Evolutionary conservation across 1,140 invertebrate species (phyloP).

Genomic region (Globodera rostochiensis): DNA sequence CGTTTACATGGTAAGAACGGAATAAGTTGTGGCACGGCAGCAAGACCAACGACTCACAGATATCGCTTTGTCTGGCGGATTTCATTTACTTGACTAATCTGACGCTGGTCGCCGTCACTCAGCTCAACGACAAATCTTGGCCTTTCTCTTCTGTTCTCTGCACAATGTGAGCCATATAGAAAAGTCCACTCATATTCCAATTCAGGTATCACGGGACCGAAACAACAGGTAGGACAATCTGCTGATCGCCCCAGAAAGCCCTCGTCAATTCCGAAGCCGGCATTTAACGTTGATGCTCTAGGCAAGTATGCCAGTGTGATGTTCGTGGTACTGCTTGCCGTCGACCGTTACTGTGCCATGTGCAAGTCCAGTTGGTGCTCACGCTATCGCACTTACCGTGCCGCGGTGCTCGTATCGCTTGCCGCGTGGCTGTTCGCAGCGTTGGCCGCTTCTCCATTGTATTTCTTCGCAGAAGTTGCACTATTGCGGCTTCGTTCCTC

Average conservation of each 20-base stretch:
- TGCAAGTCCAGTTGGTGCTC: conserved; percentile 57
- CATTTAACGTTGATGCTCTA: conserved; percentile 8
- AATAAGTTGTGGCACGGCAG: conserved; percentile 20
- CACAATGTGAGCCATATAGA: conserved; percentile 37
- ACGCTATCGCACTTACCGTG: conserved; percentile 58
- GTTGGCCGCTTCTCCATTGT: conserved; percentile 56
- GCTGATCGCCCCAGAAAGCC: neutral
- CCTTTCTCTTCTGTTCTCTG: conserved; percentile 60
- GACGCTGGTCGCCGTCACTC: conserved; percentile 62
- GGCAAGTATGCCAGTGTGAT: conserved; percentile 65
- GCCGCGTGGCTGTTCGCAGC: conserved; percentile 58
- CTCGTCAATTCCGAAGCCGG: conserved; percentile 5
- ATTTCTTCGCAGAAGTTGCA: conserved; percentile 56
- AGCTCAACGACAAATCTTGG: conserved; percentile 64
- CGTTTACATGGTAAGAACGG: conserved; percentile 56
- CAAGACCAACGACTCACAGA: conserved; percentile 53
- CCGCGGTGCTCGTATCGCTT: conserved; percentile 49
- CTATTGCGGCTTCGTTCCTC: conserved; percentile 23
- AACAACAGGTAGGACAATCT: conserved; percentile 32
- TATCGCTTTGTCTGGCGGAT: conserved; percentile 62
- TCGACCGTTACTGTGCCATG: conserved; percentile 63
- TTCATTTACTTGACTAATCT: conserved; percentile 63
- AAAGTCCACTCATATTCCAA: neutral
- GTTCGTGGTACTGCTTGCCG: conserved; percentile 63
- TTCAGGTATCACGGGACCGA: conserved; percentile 39